Evolutionary conservation across 2,888 invertebrate species (phyloP).

Genomic region (Dryadula phaetusa): DNA sequence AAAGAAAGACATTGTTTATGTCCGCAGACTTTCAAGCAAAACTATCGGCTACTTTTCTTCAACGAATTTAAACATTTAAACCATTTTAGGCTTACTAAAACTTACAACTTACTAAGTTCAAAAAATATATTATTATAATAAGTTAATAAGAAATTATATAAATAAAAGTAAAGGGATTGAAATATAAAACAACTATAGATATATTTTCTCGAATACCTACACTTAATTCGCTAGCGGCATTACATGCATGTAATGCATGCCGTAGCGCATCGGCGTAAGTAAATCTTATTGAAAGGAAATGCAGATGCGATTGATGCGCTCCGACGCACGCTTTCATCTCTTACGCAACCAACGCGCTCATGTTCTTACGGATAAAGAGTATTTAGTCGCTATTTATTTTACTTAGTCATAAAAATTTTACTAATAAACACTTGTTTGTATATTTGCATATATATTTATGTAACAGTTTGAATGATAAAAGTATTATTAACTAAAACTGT

Average conservation of each 20-base stretch:
- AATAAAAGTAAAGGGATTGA: constrained; percentile 14
- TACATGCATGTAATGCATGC: constrained; percentile 28
- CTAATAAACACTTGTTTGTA: neutral
- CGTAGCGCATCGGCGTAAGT: constrained; percentile 38
- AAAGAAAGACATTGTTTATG: no score
- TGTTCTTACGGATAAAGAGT: constrained; percentile 21
- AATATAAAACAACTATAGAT: constrained; percentile 15
- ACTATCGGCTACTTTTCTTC: no score
- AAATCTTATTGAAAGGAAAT: constrained; percentile 45
- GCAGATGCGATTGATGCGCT: constrained; percentile 53
- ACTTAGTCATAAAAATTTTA: constrained; percentile 11
- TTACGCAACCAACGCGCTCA: constrained; percentile 53
- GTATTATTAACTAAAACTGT: no score
- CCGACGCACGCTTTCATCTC: constrained; percentile 67
- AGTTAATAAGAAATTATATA: no score
- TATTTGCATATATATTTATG: neutral
- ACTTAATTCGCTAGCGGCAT: constrained; percentile 22
- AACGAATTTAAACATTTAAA: no score
- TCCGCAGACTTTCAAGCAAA: no score
- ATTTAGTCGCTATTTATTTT: constrained; percentile 20
- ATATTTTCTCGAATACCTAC: constrained; percentile 19
- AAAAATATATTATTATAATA: no score
- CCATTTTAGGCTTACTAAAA: no score
- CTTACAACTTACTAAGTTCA: no score
- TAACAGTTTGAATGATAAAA: neutral